A percentile compares a stretch with the other conserved stretches of the same genome.
These are phyloP conservation scores for Montipora foliosa DNA, from an alignment of 64 coral and sea anemone genomes.

Conservation along the genomic window DNA sequence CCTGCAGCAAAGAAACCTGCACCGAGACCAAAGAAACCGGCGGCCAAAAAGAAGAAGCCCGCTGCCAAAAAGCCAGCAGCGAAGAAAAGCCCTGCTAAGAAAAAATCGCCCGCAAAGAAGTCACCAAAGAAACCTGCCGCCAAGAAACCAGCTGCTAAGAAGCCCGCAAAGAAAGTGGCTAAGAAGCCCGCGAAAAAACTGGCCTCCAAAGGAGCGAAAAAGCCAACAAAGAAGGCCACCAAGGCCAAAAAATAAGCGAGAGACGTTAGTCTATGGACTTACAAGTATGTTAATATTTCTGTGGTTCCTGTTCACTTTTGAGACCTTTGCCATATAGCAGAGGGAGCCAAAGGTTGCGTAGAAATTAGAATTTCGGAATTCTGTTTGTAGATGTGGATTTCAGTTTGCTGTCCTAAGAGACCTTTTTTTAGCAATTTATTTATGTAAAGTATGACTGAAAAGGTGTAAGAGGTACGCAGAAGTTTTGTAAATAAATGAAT, in stretches of 20 bases:
- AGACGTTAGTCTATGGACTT: background rate
- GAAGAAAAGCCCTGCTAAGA: slow-evolving; percentile 58
- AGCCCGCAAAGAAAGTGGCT: slow-evolving; percentile 58
- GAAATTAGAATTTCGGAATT: slow-evolving; percentile 32
- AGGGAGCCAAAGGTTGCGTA: background rate
- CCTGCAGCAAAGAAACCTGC: slow-evolving; percentile 53
- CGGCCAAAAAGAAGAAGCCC: slow-evolving; percentile 44
- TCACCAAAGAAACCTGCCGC: slow-evolving; percentile 52
- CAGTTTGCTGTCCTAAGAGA: background rate
- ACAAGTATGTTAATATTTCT: background rate
- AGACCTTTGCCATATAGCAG: slow-evolving; percentile 14
- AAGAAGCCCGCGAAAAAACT: slow-evolving; percentile 66
- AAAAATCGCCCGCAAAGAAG: slow-evolving; percentile 70
- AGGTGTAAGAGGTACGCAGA: background rate
- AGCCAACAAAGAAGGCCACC: slow-evolving; percentile 28
- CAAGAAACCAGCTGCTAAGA: slow-evolving; percentile 56
- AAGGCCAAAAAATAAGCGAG: slow-evolving; percentile 14
- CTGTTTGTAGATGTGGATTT: slow-evolving; percentile 13
- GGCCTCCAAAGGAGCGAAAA: background rate
- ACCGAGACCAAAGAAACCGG: slow-evolving; percentile 65
- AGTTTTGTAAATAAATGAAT: slow-evolving; percentile 44
- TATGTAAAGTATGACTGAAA: background rate
- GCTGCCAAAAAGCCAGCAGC: slow-evolving; percentile 60
- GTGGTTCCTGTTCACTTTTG: background rate
- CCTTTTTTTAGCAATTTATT: slow-evolving; percentile 26